Evolutionary conservation across 1,140 invertebrate species (phyloP), one percentile per base, ranked within the genome.

Genomic region (Plectus sambesii): DNA sequence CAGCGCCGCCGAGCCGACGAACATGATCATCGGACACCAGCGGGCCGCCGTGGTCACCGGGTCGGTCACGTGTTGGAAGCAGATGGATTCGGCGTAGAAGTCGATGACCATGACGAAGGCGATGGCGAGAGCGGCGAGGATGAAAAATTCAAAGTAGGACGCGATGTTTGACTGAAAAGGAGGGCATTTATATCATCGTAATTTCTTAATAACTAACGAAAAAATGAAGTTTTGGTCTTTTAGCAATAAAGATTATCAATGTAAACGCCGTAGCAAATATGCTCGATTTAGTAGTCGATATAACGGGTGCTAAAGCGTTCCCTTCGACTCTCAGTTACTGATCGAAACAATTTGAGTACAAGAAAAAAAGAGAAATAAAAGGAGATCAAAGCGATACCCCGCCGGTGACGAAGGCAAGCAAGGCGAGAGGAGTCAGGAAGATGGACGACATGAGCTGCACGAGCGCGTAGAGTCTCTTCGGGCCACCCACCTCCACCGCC

Each of bases 401-500:
- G 25, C 55, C 58, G 12, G 59, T 30, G 23, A 59, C 29, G 15
- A 68, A 24, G 4, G 53, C 24, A n/a, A 74, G 68, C 5, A 69
- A 20, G 9, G 69, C 72, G 65, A 74, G 72, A 1, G 74, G 73
- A n/a, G 62, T 60, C 3, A 76, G 62, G 3, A 75, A 19, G 20
- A 68, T 27, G 6, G 69, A 55, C 9, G 74, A 73, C 3, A 68
- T 25, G 8, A 74, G 47, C 9, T 69, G 68, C 24, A 72, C 70
- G 24, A 76, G 53, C 5, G 74, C 65, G 58, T 75, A 69, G 3
- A 76, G 63, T 33, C 73, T 52, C 55, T 76, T 76, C 5, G 73
- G 65, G 5, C 74, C 74, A 8, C 73, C 74, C 20, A 76, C 60
- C 56, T 75, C 74, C 12, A 75, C 70, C 22, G 71, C 73, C 45